Base-by-base conservation (phyloP, 2,797 vertebrate species). In the Micrastur ruficollis region DNA sequence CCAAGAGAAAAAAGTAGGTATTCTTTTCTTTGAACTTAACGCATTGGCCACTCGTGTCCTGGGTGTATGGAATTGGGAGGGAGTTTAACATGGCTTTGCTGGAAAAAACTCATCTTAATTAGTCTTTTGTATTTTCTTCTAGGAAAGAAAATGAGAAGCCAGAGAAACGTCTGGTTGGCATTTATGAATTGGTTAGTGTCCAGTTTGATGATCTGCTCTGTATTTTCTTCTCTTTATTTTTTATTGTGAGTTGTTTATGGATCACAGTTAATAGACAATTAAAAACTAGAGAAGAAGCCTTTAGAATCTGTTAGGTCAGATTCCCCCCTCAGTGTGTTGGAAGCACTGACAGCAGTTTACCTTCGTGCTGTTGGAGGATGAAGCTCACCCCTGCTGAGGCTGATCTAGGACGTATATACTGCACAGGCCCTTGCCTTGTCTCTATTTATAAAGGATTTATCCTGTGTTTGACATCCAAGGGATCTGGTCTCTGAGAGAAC, bases 111-210 rank as follows among this genome's bases (percentile, higher is more conserved):
- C 6, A n/a, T 40, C 5, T 74, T 82, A 72, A 81, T 55, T 81
- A 72, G 7, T 75, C 9, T 86, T 59, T 76, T 94, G 11, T 44
- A 6, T 50, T 81, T 76, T 83, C 25, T n/a, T 91, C 68, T 85
- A 98, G 96, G 91, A 97, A 96, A 36, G 76, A 97, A 89, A 90
- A 93, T 32, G 83, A 95, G 58, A 97, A 97, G 49, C 14, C 91
- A 11, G 21, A 86, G 63, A 98, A 84, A 72, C 66, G 50, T 68
- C 14, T 90, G 38, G 97, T 98, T 93, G 98, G 98, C 34, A 20
- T 98, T 93, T 95, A 98, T 74, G 96, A 98, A 71, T 47, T 98
- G 98, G 98, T 98, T 79, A 97, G 96, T 97, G 22, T 56, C 11
- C 15, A 40, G 9, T 74, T 59, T 94, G 26, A 58, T 50, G 26